Conservation (phyloP, 2,113 vertebrate species). For the Gnathonemus longibarbis region DNA sequence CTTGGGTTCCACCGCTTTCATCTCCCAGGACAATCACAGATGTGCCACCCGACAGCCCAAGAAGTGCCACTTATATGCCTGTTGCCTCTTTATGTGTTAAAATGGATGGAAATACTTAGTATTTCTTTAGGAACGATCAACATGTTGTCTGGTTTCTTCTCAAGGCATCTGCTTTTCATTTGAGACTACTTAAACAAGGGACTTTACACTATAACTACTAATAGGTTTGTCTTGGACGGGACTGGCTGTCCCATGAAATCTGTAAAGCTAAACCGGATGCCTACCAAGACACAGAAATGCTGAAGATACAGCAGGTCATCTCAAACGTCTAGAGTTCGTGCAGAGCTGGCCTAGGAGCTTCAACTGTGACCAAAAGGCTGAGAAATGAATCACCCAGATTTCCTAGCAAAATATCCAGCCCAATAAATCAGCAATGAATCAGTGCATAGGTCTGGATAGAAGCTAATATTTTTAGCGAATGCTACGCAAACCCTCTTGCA, state of each 20-base stretch:
- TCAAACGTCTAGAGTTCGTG: conserved; percentile 26
- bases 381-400: neutral
- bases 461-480: neutral
- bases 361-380: neutral
- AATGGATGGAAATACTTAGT: conserved; percentile 56
- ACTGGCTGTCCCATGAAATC: conserved; percentile 31
- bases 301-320: neutral
- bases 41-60: conserved; percentile 45
- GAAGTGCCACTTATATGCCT: conserved; percentile 51
- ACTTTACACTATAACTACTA: conserved; percentile 47
- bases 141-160: conserved; percentile 41
- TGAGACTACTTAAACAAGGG: conserved; percentile 41
- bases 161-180: conserved; percentile 52
- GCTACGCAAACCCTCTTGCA: neutral
- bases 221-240: conserved; percentile 29
- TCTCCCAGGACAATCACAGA: conserved; percentile 47
- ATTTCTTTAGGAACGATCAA: conserved; percentile 51
- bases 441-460: neutral
- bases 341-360: neutral
- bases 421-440: neutral
- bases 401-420: neutral
- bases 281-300: neutral
- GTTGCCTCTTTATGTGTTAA: conserved; percentile 43
- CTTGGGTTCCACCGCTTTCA: conserved; percentile 50
- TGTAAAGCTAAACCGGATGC: neutral